phyloP scores from a whole-genome alignment of 64 coral and sea anemone species.

The Dendrophyllia cribrosa region DNA sequence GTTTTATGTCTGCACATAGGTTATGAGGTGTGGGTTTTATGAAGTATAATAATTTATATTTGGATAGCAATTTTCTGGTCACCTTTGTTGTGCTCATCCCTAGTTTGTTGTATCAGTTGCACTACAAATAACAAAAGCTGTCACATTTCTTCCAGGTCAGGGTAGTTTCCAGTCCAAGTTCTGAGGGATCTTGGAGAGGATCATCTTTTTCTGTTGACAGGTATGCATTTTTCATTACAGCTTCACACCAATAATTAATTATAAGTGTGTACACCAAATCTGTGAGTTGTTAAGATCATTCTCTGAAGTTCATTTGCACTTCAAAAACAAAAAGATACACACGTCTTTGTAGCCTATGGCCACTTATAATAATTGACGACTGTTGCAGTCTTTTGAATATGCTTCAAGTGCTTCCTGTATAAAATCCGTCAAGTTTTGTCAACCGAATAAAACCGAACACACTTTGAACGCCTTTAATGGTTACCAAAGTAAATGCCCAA shows the following conservation, averaged over 20 bases:
- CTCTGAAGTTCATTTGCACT: neutral
- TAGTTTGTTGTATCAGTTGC: no score
- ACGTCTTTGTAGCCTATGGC: neutral
- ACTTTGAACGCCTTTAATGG: neutral
- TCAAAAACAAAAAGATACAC: constrained; percentile 4
- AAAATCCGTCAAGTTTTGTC: neutral
- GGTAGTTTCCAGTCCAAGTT: constrained; percentile 90
- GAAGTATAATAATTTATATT: no score
- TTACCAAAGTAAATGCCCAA: neutral
- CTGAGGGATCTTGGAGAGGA: constrained; percentile 86
- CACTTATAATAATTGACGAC: neutral
- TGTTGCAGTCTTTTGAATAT: neutral
- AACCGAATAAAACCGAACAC: neutral
- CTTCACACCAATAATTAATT: no score
- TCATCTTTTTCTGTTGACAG: constrained; percentile 95
- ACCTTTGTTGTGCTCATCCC: no score
- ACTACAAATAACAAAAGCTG: no score
- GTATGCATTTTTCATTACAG: constrained; percentile 17
- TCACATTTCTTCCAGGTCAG: constrained; percentile 69
- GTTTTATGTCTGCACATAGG: no score
- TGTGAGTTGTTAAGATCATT: neutral
- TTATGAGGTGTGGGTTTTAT: no score
- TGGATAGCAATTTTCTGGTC: no score
- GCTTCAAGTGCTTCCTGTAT: neutral
- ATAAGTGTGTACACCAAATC: no score